These are phyloP conservation scores for Conops quadrifasciatus DNA, from an alignment of 2,888 invertebrate genomes.

Conservation along the genomic window DNA sequence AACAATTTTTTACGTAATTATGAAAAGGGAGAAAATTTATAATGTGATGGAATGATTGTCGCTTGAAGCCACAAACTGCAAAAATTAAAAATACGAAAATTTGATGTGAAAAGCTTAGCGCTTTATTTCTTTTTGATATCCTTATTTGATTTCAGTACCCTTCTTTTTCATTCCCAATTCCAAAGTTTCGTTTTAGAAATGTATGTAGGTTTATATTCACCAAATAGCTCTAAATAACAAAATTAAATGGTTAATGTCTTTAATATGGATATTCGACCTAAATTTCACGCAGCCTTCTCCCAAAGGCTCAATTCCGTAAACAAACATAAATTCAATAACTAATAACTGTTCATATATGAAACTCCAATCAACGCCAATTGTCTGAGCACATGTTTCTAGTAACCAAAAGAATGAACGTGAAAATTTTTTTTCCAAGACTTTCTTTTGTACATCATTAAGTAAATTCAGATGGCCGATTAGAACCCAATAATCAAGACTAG, in stretches of 20 bases:
- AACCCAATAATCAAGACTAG: constrained; percentile 63
- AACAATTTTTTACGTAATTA: no score
- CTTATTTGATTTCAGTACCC: neutral
- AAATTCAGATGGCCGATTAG: constrained; percentile 49
- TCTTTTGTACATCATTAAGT: constrained; percentile 46
- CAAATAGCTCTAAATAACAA: constrained; percentile 50
- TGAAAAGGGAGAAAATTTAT: no score
- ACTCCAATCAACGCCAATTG: constrained; percentile 54
- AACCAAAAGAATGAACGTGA: constrained; percentile 62
- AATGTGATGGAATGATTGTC: no score
- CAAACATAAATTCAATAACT: constrained; percentile 58
- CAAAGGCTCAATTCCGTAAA: constrained; percentile 55
- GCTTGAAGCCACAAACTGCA: no score
- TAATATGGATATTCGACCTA: constrained; percentile 46
- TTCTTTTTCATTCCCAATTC: neutral
- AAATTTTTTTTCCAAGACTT: constrained; percentile 51
- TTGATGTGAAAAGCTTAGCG: no score
- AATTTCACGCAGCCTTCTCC: constrained; percentile 50
- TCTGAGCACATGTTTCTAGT: constrained; percentile 59
- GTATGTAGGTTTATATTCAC: no score
- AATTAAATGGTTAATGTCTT: constrained; percentile 52
- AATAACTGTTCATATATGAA: constrained; percentile 59
- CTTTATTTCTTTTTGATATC: neutral
- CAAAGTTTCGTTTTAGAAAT: no score
- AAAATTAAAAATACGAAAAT: no score